phyloP scores from a whole-genome alignment of 2,888 invertebrate species.

The Rhagonycha fulva region DNA sequence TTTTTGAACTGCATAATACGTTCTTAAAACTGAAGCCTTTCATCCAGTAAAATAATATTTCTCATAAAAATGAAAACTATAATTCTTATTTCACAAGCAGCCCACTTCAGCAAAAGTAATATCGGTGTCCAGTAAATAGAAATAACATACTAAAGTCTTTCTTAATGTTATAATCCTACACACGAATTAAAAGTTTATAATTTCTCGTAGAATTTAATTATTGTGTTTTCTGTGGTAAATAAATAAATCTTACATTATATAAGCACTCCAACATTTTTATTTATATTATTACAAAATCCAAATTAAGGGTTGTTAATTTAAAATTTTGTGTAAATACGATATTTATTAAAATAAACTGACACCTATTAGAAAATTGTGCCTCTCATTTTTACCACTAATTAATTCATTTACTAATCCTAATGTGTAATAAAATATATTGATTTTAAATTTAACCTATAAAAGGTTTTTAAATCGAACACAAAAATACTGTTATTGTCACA shows the following conservation, averaged over 20 bases:
- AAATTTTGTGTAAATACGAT: neutral
- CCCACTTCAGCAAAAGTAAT: neutral
- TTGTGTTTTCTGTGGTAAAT: neutral
- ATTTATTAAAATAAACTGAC: neutral
- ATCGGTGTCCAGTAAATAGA: neutral
- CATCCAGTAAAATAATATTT: too few species aligned
- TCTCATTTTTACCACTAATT: neutral
- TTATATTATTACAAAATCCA: neutral
- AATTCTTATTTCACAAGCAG: neutral
- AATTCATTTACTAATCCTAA: neutral
- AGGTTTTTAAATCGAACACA: neutral
- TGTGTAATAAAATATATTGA: neutral
- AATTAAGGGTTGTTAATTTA: neutral
- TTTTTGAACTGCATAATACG: neutral
- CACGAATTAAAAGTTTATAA: neutral
- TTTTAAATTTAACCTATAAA: neutral
- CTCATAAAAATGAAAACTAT: neutral
- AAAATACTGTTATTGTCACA: neutral
- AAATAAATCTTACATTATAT: neutral
- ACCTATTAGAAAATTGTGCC: neutral
- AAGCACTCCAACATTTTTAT: neutral
- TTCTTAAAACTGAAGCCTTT: neutral
- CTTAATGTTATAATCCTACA: too few species aligned
- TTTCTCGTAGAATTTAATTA: neutral
- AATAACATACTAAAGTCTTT: too few species aligned